Evolutionary conservation across 2,113 vertebrate genomes (phyloP).

Genomic region (Megaceryle torquata): DNA sequence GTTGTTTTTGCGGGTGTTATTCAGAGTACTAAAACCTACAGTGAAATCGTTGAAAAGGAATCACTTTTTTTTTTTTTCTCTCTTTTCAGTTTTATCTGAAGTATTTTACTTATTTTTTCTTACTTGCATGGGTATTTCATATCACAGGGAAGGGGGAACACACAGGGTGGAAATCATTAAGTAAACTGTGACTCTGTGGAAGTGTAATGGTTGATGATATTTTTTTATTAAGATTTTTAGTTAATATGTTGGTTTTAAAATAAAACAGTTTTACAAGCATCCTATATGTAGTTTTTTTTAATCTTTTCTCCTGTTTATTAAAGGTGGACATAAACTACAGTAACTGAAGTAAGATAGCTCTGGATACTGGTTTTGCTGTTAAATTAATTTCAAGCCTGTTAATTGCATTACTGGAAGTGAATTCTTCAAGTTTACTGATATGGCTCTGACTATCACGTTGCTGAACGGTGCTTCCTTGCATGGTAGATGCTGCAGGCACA

Average conservation of each 20-base stretch:
- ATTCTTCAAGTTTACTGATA: background rate
- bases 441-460: constrained; percentile 51
- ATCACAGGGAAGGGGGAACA: accelerated
- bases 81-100: background rate
- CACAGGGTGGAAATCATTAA: background rate
- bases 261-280: background rate
- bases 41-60: background rate
- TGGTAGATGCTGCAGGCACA: constrained; percentile 1
- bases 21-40: background rate
- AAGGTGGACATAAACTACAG: constrained; percentile 17
- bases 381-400: background rate
- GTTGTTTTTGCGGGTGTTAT: background rate
- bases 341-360: background rate
- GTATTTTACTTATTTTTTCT: background rate
- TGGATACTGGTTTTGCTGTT: background rate
- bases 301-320: background rate
- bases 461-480: background rate
- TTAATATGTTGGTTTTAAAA: background rate
- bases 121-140: background rate
- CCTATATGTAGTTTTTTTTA: background rate
- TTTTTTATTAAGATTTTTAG: background rate
- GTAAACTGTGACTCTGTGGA: background rate
- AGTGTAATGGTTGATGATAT: background rate
- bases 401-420: background rate
- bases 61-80: background rate